Percentiles rank a stretch among this genome's conserved stretches.
These are phyloP conservation scores for Psittacula cyanocephala DNA, from an alignment of 2,113 vertebrate species.

Conservation along the genomic window DNA sequence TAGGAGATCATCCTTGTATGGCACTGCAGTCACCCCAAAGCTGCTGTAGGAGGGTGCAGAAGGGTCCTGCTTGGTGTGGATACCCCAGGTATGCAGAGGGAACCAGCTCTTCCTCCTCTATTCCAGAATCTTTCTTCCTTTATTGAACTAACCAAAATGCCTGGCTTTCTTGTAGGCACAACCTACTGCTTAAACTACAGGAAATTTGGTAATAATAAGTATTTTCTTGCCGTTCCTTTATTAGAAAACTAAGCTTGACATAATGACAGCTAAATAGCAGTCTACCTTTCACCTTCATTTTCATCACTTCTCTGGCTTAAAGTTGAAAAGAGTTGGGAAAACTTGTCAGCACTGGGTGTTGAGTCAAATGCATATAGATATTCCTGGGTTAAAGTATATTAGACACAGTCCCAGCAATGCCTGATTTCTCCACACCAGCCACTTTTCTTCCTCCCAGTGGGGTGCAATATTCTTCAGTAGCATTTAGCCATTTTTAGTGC, in stretches of 20 bases:
- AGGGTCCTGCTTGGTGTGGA: accelerated
- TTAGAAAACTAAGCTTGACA: neutral
- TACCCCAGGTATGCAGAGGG: neutral
- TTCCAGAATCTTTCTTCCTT: neutral
- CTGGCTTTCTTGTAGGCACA: neutral
- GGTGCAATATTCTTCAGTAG: neutral
- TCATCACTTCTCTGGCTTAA: neutral
- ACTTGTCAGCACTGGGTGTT: neutral
- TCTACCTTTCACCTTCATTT: neutral
- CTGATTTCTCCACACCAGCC: neutral
- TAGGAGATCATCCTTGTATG: accelerated
- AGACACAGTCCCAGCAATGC: neutral
- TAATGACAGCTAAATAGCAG: neutral
- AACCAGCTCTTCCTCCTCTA: neutral
- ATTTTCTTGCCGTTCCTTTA: neutral
- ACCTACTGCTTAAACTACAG: neutral
- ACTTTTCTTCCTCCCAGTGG: neutral
- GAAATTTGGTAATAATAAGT: neutral
- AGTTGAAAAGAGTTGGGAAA: neutral
- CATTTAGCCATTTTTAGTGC: neutral
- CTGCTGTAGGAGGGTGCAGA: neutral
- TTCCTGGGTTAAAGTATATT: neutral
- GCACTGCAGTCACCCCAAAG: neutral
- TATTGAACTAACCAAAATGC: neutral
- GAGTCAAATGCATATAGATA: neutral